Conservation (phyloP, 35 echinoderm and acorn worm genomes). For the Lytechinus variegatus region DNA sequence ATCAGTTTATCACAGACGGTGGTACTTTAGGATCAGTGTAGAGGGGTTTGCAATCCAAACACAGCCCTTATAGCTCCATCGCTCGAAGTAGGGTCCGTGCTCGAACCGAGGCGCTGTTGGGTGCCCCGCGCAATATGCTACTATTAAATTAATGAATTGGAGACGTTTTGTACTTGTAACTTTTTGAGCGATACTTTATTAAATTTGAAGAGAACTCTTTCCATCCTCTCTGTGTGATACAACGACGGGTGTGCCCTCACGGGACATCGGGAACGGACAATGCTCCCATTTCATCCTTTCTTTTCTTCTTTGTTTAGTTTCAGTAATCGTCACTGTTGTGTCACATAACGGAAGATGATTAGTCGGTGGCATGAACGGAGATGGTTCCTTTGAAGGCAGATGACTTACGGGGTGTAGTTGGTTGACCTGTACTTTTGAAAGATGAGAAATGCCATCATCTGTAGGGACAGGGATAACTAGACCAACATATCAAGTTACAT, state of each 20-base stretch:
- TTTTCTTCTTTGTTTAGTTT: background rate
- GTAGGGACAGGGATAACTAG: background rate
- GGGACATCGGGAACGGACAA: background rate
- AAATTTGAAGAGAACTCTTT: conserved; percentile 23
- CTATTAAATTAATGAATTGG: conserved; percentile 45
- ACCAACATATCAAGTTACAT: background rate
- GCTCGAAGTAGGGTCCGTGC: background rate
- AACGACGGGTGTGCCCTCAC: conserved; percentile 6
- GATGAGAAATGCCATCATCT: background rate
- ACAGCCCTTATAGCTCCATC: background rate
- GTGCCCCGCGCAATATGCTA: conserved; percentile 5
- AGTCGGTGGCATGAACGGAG: background rate
- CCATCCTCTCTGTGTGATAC: background rate
- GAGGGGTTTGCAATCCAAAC: background rate
- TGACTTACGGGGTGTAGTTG: background rate
- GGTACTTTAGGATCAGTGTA: background rate
- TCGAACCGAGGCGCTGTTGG: conserved; percentile 18
- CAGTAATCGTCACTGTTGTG: background rate
- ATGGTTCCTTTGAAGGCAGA: background rate
- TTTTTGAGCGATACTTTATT: background rate
- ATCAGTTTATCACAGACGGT: background rate
- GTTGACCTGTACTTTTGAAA: conserved; percentile 18
- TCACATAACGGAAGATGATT: background rate
- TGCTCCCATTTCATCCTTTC: background rate
- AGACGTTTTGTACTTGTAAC: conserved; percentile 13